Conservation (phyloP, 1,140 invertebrate genomes). For the Homalodisca vitripennis region DNA sequence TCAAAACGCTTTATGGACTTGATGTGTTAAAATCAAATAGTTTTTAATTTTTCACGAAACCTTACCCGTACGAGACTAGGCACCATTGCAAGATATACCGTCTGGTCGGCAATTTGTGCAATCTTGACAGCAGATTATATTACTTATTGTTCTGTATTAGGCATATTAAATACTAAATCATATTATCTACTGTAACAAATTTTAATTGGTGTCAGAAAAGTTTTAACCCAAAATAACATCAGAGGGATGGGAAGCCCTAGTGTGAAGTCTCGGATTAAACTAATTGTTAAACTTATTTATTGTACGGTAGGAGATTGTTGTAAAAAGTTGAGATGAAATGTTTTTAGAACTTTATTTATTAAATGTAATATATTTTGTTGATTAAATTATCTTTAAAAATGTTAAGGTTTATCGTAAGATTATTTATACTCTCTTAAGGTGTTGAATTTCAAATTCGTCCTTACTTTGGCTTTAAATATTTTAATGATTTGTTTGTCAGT, state of each 20-base stretch:
- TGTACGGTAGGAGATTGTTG: neutral
- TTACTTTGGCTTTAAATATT: neutral
- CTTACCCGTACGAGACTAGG: neutral
- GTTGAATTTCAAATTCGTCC: neutral
- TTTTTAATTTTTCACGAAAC: neutral
- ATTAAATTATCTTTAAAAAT: conserved; percentile 4
- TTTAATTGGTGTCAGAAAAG: conserved; percentile 19
- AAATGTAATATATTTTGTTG: conserved; percentile 20
- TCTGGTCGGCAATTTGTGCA: neutral
- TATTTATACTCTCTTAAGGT: conserved; percentile 6
- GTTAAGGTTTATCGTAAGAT: conserved; percentile 14
- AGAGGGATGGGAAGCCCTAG: neutral
- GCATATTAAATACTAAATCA: neutral
- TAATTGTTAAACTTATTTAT: conserved; percentile 9
- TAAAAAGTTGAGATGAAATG: conserved; percentile 2
- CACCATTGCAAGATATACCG: neutral
- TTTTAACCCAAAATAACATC: neutral
- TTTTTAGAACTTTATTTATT: conserved; percentile 21
- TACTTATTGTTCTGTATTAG: neutral
- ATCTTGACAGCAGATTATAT: neutral
- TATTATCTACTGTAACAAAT: neutral
- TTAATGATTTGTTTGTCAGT: neutral
- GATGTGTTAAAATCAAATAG: neutral
- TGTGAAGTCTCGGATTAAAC: neutral
- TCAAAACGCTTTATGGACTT: too few relatives aligned